Conservation (phyloP, 1,140 invertebrate genomes). For the Drosophila murphyi region DNA sequence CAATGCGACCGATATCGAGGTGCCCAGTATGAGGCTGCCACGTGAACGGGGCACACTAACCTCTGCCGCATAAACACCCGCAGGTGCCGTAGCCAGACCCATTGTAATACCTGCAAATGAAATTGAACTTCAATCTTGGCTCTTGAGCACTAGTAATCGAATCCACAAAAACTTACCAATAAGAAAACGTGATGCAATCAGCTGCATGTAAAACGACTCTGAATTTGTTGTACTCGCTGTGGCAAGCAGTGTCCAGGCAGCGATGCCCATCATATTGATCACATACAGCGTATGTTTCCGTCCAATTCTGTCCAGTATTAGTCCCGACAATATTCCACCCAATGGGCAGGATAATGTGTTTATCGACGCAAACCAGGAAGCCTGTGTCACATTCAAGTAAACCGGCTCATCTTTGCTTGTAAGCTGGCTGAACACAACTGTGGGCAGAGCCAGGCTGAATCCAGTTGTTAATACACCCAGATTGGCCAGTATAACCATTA, state of each 20-base stretch:
- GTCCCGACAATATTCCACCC: slow-evolving; percentile 70
- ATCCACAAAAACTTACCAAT: slow-evolving; percentile 54
- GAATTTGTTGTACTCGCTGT: slow-evolving; percentile 44
- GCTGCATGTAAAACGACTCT: slow-evolving; percentile 56
- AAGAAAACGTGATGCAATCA: slow-evolving; percentile 70
- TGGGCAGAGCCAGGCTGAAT: slow-evolving; percentile 70
- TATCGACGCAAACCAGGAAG: slow-evolving; percentile 79
- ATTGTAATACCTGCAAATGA: slow-evolving; percentile 85
- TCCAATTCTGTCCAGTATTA: slow-evolving; percentile 73
- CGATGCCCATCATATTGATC: slow-evolving; percentile 68
- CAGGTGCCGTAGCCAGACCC: slow-evolving; percentile 87
- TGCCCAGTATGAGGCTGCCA: slow-evolving; percentile 87
- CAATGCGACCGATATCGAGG: slow-evolving; percentile 86
- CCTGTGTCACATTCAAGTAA: slow-evolving; percentile 53
- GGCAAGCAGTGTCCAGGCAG: slow-evolving; percentile 72
- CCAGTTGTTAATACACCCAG: slow-evolving; percentile 73
- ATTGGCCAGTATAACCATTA: slow-evolving; percentile 76
- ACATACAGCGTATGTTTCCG: slow-evolving; percentile 72
- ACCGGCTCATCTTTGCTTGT: slow-evolving; percentile 48
- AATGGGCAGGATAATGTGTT: slow-evolving; percentile 75
- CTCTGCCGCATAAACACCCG: slow-evolving; percentile 88
- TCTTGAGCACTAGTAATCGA: background rate
- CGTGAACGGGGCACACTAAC: slow-evolving; percentile 86
- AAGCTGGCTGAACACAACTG: slow-evolving; percentile 63
- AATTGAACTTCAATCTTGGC: background rate